A percentile compares a stretch with the other conserved stretches of the same genome.
phyloP scores from a whole-genome alignment of 2,113 vertebrate species.

The Festucalex cinctus region DNA sequence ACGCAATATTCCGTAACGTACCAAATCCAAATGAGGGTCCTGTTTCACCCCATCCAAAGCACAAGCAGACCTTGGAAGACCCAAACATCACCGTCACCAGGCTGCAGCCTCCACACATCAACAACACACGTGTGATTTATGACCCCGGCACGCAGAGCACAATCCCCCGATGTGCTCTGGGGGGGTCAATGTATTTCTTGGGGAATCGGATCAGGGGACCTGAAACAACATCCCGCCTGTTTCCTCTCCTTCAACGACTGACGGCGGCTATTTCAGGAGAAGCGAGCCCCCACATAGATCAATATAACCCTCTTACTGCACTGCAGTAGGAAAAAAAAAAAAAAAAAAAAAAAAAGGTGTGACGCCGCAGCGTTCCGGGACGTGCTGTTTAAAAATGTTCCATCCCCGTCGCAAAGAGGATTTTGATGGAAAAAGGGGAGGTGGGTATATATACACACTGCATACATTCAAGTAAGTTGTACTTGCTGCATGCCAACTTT shows the following conservation, averaged over 20 bases:
- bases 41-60: background rate
- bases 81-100: background rate
- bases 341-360: slow-evolving; percentile 31
- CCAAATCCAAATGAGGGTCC: background rate
- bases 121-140: slow-evolving; percentile 63
- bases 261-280: slow-evolving; percentile 2
- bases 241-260: slow-evolving; percentile 10
- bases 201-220: slow-evolving; percentile 29
- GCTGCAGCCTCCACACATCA: slow-evolving; percentile 34
- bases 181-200: slow-evolving; percentile 60
- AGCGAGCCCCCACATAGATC: slow-evolving; percentile 2
- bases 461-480: background rate
- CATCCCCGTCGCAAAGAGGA: slow-evolving; percentile 15
- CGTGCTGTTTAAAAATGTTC: slow-evolving; percentile 27
- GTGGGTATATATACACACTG: background rate
- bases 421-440: slow-evolving; percentile 5
- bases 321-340: slow-evolving; percentile 21
- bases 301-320: slow-evolving; percentile 43
- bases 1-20: background rate
- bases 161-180: slow-evolving; percentile 14
- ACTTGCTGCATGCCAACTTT: background rate
- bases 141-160: slow-evolving; percentile 14
- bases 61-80: background rate
- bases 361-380: slow-evolving; percentile 40
- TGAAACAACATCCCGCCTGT: slow-evolving; percentile 30